These are phyloP conservation scores for Margarornis squamiger DNA, from an alignment of 2,797 vertebrate species.

Conservation along the genomic window DNA sequence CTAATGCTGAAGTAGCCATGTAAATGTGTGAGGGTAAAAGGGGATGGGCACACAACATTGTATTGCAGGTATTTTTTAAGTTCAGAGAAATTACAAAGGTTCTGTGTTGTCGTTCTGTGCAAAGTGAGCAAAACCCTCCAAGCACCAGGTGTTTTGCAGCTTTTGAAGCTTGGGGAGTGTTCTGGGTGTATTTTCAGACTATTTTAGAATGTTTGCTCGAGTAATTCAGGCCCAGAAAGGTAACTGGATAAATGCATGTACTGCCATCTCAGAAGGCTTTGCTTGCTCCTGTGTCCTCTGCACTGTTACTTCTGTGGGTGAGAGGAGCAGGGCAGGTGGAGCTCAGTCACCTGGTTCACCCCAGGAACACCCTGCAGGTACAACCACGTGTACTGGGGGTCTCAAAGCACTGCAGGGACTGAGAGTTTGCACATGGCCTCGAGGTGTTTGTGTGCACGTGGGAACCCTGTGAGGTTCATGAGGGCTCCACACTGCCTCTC, in stretches of 20 bases:
- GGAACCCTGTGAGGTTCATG: fast-evolving
- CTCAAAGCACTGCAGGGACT: background rate
- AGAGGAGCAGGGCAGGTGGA: background rate
- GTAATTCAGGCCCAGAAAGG: background rate
- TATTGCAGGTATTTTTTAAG: background rate
- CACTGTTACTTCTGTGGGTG: background rate
- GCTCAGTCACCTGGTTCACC: background rate
- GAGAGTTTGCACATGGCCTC: background rate
- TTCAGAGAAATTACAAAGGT: background rate
- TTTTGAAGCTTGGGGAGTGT: background rate
- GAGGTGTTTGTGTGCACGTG: background rate
- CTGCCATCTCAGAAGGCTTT: background rate
- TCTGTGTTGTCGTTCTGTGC: background rate
- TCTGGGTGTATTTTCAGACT: background rate
- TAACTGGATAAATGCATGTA: background rate
- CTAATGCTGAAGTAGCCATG: fast-evolving
- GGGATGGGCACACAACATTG: background rate
- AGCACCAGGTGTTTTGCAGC: background rate
- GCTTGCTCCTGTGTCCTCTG: background rate
- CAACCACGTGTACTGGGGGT: background rate
- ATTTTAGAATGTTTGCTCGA: background rate
- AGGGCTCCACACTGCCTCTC: background rate
- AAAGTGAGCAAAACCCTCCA: background rate
- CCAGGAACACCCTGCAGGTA: background rate
- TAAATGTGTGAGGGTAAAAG: background rate